Evolutionary conservation across 2,113 vertebrate species (phyloP).

Genomic region (Centropus unirufus): DNA sequence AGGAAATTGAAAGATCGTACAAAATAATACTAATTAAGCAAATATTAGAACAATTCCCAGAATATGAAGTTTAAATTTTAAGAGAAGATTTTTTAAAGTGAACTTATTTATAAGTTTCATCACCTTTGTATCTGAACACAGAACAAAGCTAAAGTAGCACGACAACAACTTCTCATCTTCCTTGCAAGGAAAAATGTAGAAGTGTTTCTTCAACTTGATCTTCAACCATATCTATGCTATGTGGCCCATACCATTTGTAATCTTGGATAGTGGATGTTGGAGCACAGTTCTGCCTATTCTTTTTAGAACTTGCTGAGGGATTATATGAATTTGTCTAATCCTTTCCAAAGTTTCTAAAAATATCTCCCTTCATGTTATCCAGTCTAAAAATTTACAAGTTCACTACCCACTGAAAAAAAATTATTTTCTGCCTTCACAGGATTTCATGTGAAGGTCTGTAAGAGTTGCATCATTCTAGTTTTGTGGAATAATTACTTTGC

Average conservation of each 20-base stretch:
- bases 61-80: neutral
- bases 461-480: neutral
- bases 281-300: neutral
- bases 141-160: neutral
- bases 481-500: neutral
- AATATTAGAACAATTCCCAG: neutral
- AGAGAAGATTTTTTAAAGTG: neutral
- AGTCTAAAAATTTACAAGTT: neutral
- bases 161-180: neutral
- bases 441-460: neutral
- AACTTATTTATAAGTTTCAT: neutral
- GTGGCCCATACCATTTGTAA: neutral
- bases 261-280: neutral
- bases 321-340: neutral
- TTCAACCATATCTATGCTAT: neutral
- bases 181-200: neutral
- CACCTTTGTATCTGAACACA: neutral
- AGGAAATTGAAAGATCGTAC: neutral
- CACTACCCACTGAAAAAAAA: neutral
- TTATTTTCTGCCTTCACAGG: neutral
- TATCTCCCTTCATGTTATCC: neutral
- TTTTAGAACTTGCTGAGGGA: neutral
- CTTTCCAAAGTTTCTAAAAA: neutral
- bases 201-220: neutral
- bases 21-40: neutral